Percentiles rank a stretch among this genome's conserved stretches.
Evolutionary conservation across 2,113 vertebrate genomes (phyloP).

Genomic region (Austrofundulus limnaeus): DNA sequence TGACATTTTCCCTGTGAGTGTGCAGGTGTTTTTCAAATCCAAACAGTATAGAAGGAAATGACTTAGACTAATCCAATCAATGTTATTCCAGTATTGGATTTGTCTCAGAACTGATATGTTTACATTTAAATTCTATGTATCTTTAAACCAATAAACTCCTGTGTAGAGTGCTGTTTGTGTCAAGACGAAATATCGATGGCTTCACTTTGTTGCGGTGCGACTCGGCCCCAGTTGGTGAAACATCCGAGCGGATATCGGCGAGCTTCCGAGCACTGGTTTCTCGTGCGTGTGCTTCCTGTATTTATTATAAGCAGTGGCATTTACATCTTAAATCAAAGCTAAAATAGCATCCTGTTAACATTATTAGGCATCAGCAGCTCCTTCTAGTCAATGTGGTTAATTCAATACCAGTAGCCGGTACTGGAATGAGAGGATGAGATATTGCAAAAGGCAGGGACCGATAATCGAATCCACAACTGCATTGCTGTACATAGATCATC

Average conservation of each 20-base stretch:
- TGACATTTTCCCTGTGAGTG: conserved; percentile 6
- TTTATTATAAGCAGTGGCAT: conserved; percentile 67
- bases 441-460: conserved; percentile 41
- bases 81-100: conserved; percentile 53
- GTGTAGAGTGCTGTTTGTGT: conserved; percentile 23
- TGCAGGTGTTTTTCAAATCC: conserved; percentile 45
- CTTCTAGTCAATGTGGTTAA: conserved; percentile 59
- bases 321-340: conserved; percentile 57
- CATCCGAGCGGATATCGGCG: conserved; percentile 29
- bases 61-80: conserved; percentile 47
- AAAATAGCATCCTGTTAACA: conserved; percentile 69
- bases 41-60: conserved; percentile 51
- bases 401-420: conserved; percentile 64
- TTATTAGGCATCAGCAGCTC: conserved; percentile 67
- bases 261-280: conserved; percentile 26
- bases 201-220: conserved; percentile 16
- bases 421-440: conserved; percentile 36
- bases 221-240: conserved; percentile 42
- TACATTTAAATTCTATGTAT: conserved; percentile 43
- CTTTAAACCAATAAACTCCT: conserved; percentile 48
- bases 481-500: conserved; percentile 65
- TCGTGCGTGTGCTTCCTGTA: conserved; percentile 62
- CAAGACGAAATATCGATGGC: conserved; percentile 32
- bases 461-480: conserved; percentile 66
- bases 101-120: conserved; percentile 37